Base-by-base conservation (phyloP, 2,888 invertebrate genomes). In the Creontiades dilutus region DNA sequence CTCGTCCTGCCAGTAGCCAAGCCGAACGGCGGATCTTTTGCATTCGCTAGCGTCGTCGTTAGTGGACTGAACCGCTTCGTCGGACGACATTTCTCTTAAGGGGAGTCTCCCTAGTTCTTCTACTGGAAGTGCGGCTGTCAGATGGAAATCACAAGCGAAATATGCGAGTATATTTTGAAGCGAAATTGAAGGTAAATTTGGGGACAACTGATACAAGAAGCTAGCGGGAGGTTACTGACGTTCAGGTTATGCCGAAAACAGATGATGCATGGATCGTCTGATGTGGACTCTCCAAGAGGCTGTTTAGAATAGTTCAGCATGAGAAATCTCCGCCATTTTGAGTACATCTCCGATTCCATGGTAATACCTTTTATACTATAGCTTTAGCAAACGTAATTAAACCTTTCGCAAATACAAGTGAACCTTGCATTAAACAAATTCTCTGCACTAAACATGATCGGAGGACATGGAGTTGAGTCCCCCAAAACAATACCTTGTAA, bases 41-140 rank as follows among this genome's bases (percentile, higher is more conserved):
- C 99, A 99, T 93, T 97, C 97, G 89, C 98, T 97, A 82, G 99
- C 99, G 94, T 99, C 99, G 93, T 99, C 99, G 93, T 99, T 99
- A 46, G 99, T 99, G 86, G 98, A 97, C 93, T 98, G 98, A 90
- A 99, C 97, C 90, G 97, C 98, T 94, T 98, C 98, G 93, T 98
- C 98, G 92, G 96, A 96, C 93, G 93, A 93, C 93, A 94, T 94
- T 28, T 80, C 52, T 13, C 19, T 23, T 2, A 82, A 16, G 23
- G n/a, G 23, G 19, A 68, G 12, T 12, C 68, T 23, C 23, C 68
- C 2, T 12, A 23, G 23, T 27, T 68, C 0, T 12, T 27, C 3
- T 7, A 19, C 3, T 2, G 23, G 68, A 23, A 23, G 19, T 68
- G 19, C 9, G 27, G n/a, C 9, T 52, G 14, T 13, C 16, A 52